Percentiles rank a stretch among this genome's conserved stretches.
Conservation (phyloP, 2,113 vertebrate genomes). For the Xenotilapia flavipinnis region DNA sequence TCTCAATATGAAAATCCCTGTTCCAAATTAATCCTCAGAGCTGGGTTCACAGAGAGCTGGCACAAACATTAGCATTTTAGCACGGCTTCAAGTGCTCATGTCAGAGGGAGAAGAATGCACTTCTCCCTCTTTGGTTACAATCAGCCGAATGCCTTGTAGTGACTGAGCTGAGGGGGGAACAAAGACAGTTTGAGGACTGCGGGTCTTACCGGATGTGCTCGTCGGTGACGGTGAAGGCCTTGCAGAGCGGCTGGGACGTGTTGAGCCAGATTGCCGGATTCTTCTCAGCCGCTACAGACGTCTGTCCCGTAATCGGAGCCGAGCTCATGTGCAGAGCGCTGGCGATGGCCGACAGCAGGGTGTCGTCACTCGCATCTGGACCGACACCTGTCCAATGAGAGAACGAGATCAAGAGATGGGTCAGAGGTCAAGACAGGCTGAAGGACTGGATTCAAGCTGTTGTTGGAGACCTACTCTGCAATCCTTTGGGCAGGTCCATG, state of each 20-base stretch:
- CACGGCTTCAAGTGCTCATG: not conserved
- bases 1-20: not conserved
- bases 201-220: conserved; percentile 83
- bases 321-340: conserved; percentile 91
- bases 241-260: conserved; percentile 85
- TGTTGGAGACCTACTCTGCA: conserved; percentile 77
- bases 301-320: conserved; percentile 84
- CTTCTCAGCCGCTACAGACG: conserved; percentile 84
- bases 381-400: conserved; percentile 72
- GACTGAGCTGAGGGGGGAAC: not conserved
- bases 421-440: not conserved
- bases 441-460: not conserved
- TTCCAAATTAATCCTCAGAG: not conserved
- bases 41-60: not conserved
- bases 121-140: not conserved
- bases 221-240: conserved; percentile 86
- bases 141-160: not conserved
- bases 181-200: not conserved
- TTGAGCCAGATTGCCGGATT: conserved; percentile 91
- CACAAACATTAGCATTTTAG: not conserved
- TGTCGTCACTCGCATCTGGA: conserved; percentile 80
- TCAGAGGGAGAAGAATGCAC: not conserved
- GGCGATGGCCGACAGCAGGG: conserved; percentile 84
- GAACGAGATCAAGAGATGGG: not conserved
- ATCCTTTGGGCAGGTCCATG: conserved; percentile 87